A percentile compares a stretch with the other conserved stretches of the same genome.
Conservation (phyloP, 2,888 invertebrate species). For the Endotricha flammealis region DNA sequence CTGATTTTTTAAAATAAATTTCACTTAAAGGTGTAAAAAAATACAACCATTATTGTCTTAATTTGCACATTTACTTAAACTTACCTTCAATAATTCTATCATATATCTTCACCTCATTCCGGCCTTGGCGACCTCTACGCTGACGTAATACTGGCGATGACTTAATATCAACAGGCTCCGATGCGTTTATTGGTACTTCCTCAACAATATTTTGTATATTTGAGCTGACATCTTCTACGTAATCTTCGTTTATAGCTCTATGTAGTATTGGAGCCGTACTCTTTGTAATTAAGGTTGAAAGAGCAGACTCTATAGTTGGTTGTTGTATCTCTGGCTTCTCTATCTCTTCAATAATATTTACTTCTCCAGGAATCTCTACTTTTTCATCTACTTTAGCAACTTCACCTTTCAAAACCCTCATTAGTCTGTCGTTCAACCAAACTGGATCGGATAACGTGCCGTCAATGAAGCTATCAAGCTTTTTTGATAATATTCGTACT, state of each 20-base stretch:
- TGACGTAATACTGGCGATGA: slow-evolving; percentile 55
- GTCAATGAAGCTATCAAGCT: slow-evolving; percentile 69
- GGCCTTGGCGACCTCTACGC: slow-evolving; percentile 58
- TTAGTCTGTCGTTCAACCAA: slow-evolving; percentile 65
- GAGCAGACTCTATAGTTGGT: slow-evolving; percentile 31
- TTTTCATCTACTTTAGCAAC: slow-evolving; percentile 9
- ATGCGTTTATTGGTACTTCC: slow-evolving; percentile 29
- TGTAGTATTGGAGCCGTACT: slow-evolving; percentile 36
- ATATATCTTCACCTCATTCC: slow-evolving; percentile 71
- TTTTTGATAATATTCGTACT: slow-evolving; percentile 79
- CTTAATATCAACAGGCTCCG: slow-evolving; percentile 66
- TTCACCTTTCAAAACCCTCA: slow-evolving; percentile 43
- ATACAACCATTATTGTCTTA: no score
- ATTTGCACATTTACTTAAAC: neutral
- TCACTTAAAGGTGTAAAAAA: no score
- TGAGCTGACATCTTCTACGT: slow-evolving; percentile 20
- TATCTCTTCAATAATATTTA: slow-evolving; percentile 13
- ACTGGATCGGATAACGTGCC: slow-evolving; percentile 68
- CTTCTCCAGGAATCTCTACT: slow-evolving; percentile 15
- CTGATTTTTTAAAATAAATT: no score
- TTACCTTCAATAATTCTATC: slow-evolving; percentile 71
- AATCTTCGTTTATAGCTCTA: slow-evolving; percentile 26
- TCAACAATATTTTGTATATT: slow-evolving; percentile 32
- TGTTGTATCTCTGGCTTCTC: slow-evolving; percentile 12
- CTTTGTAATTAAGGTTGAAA: slow-evolving; percentile 30